A percentile compares a stretch with the other conserved stretches of the same genome.
Conservation (phyloP, 1,140 invertebrate species). For the Phenacoccus solenopsis region DNA sequence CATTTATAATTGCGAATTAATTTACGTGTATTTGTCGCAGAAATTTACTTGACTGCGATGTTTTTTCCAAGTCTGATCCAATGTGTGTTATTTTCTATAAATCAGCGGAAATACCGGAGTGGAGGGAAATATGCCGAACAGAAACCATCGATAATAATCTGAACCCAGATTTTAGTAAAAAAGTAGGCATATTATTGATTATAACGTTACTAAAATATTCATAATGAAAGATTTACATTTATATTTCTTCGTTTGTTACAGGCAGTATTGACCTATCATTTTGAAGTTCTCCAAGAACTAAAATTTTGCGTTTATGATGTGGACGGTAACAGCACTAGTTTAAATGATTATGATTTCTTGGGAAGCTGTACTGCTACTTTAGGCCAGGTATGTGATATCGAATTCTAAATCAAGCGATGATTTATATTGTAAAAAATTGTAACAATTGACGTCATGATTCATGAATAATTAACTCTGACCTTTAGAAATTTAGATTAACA, state of each 20-base stretch:
- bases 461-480: too few relatives aligned
- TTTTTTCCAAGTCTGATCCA: slow-evolving; percentile 49
- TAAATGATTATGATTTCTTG: slow-evolving; percentile 42
- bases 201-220: too few relatives aligned
- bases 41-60: slow-evolving; percentile 43
- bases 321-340: slow-evolving; percentile 35
- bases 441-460: too few relatives aligned
- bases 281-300: slow-evolving; percentile 39
- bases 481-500: too few relatives aligned
- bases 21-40: slow-evolving; percentile 32
- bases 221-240: too few relatives aligned
- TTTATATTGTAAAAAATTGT: too few relatives aligned
- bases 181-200: slow-evolving; percentile 31
- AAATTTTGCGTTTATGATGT: slow-evolving; percentile 41
- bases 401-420: too few relatives aligned
- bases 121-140: slow-evolving; percentile 42
- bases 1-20: too few relatives aligned
- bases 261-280: slow-evolving; percentile 34
- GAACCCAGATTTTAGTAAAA: slow-evolving; percentile 44
- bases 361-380: slow-evolving; percentile 39
- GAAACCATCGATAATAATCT: slow-evolving; percentile 43
- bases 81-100: slow-evolving; percentile 42
- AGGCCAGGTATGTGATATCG: slow-evolving; percentile 34
- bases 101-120: slow-evolving; percentile 35
- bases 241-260: slow-evolving; percentile 6